Percentiles rank a stretch among this genome's conserved stretches.
These are phyloP conservation scores for Erpornis zantholeuca DNA, from an alignment of 2,113 vertebrate species.

Conservation along the genomic window DNA sequence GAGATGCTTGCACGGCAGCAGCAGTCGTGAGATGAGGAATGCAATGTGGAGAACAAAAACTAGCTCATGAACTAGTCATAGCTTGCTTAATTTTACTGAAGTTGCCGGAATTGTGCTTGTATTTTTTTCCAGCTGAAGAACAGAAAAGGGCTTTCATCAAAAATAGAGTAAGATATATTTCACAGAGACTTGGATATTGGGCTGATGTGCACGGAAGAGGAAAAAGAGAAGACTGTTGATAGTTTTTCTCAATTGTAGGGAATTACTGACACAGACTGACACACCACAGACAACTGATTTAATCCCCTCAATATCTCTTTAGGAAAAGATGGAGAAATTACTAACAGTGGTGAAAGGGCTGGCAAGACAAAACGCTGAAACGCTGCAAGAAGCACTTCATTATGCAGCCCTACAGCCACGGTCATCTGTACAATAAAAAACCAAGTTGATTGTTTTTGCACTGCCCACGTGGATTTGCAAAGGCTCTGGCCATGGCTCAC, in stretches of 20 bases:
- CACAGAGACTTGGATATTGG: neutral
- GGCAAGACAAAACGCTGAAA: neutral
- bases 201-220: neutral
- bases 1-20: neutral
- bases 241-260: neutral
- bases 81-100: neutral
- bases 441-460: rapidly evolving
- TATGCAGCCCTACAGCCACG: neutral
- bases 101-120: neutral
- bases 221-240: neutral
- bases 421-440: neutral
- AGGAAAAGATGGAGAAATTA: neutral
- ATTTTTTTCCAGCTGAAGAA: neutral
- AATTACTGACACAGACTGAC: neutral
- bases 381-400: neutral
- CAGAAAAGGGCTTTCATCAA: neutral
- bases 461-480: neutral
- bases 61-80: neutral
- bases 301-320: neutral
- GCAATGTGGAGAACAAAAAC: neutral
- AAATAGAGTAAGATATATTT: neutral
- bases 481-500: neutral
- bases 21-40: neutral
- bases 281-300: neutral
- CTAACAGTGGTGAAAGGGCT: neutral